phyloP scores from a whole-genome alignment of 1,140 invertebrate species.

The Camponotus pennsylvanicus region DNA sequence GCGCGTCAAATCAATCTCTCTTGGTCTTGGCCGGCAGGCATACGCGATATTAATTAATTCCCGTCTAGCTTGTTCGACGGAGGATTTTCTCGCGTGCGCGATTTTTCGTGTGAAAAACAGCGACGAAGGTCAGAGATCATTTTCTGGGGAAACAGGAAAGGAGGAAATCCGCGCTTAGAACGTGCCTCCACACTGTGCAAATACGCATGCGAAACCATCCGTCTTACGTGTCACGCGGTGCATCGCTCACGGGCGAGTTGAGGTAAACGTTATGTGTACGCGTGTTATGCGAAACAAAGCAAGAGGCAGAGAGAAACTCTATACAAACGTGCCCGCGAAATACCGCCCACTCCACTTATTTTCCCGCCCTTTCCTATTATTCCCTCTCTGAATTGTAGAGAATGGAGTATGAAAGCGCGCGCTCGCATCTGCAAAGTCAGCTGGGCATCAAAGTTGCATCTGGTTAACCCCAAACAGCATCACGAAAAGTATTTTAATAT shows the following conservation, averaged over 20 bases:
- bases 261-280: conserved; percentile 27
- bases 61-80: conserved; percentile 31
- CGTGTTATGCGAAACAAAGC: conserved; percentile 12
- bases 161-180: conserved; percentile 23
- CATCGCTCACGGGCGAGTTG: conserved; percentile 38
- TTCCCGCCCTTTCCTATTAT: conserved; percentile 62
- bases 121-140: conserved; percentile 33
- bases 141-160: conserved; percentile 32
- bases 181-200: conserved; percentile 17
- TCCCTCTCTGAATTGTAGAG: conserved; percentile 33
- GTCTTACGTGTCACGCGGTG: conserved; percentile 56
- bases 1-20: conserved; percentile 58
- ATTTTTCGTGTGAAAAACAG: conserved; percentile 46
- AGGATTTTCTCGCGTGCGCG: conserved; percentile 36
- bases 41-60: conserved; percentile 56
- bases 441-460: neutral
- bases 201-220: conserved; percentile 41
- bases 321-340: conserved; percentile 48
- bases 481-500: neutral
- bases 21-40: conserved; percentile 41
- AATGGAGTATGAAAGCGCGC: conserved; percentile 49
- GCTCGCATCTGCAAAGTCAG: conserved; percentile 2
- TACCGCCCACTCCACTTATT: conserved; percentile 52
- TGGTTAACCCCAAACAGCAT: conserved; percentile 9
- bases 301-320: conserved; percentile 18